These are phyloP conservation scores for Callitettix versicolor DNA, from an alignment of 1,140 invertebrate species.

Conservation along the genomic window DNA sequence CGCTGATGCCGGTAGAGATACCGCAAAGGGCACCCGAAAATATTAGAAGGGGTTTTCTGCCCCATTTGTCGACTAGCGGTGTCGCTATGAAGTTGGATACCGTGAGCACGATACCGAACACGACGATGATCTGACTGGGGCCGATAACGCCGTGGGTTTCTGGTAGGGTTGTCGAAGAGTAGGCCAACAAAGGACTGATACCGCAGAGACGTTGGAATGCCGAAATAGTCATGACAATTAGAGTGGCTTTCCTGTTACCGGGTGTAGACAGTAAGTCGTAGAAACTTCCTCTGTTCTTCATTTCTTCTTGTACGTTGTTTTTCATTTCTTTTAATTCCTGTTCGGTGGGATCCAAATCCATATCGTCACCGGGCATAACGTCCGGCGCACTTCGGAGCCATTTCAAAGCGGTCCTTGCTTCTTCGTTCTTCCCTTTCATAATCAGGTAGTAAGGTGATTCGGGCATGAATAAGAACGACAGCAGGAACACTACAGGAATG, in stretches of 20 bases:
- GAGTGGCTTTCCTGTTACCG: slow-evolving; percentile 12
- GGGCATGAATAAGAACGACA: slow-evolving; percentile 57
- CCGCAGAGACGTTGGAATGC: slow-evolving; percentile 18
- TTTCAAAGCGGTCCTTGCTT: slow-evolving; percentile 46
- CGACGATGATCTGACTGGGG: slow-evolving; percentile 18
- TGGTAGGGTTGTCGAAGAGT: slow-evolving; percentile 22
- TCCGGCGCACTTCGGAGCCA: slow-evolving; percentile 19
- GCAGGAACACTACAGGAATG: slow-evolving; percentile 45
- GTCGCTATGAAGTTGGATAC: slow-evolving; percentile 36
- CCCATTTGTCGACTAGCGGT: slow-evolving; percentile 36
- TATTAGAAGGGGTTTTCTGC: slow-evolving; percentile 41
- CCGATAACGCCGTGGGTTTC: slow-evolving; percentile 23
- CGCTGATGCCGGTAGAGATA: slow-evolving; percentile 16
- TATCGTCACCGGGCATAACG: slow-evolving; percentile 37
- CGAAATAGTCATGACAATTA: slow-evolving; percentile 12
- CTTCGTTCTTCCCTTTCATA: slow-evolving; percentile 41
- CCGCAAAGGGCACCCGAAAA: slow-evolving; percentile 29
- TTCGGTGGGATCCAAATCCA: background rate
- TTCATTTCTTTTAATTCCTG: slow-evolving; percentile 15
- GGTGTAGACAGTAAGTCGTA: slow-evolving; percentile 10
- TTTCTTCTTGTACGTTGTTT: slow-evolving; percentile 18
- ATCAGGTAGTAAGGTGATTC: slow-evolving; percentile 67
- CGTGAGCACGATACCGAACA: slow-evolving; percentile 25
- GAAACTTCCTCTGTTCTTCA: slow-evolving; percentile 17
- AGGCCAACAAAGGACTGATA: slow-evolving; percentile 20